phyloP scores from a whole-genome alignment of 2,113 vertebrate species.

The Pycnonotus jocosus region DNA sequence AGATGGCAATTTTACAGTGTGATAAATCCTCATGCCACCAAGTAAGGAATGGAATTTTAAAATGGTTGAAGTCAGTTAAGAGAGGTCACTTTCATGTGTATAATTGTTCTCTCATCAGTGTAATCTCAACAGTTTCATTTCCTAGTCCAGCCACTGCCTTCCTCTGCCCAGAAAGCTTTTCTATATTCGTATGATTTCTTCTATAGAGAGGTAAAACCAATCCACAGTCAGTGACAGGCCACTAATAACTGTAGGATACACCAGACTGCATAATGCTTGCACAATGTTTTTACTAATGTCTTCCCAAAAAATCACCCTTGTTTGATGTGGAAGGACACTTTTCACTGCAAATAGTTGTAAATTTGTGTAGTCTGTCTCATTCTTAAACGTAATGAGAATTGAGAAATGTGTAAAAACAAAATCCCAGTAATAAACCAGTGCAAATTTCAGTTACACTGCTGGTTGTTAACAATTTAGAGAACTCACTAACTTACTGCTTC shows the following conservation, averaged over 20 bases:
- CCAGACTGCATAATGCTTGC: not conserved
- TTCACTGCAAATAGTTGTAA: not conserved
- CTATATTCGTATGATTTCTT: not conserved
- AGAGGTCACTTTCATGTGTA: not conserved
- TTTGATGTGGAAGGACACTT: not conserved
- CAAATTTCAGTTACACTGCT: not conserved
- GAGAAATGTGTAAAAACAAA: not conserved
- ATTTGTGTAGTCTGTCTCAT: not conserved
- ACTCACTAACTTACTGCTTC: not conserved
- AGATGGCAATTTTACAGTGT: not conserved
- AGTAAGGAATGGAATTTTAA: not conserved
- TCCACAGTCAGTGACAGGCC: not conserved
- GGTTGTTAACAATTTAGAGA: not conserved
- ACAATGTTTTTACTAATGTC: not conserved
- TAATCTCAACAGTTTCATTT: not conserved
- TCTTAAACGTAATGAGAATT: not conserved
- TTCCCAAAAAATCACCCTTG: fast-evolving
- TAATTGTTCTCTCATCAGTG: not conserved
- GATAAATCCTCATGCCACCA: not conserved
- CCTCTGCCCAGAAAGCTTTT: not conserved
- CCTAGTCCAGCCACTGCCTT: not conserved
- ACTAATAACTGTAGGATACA: not conserved
- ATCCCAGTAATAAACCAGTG: not conserved
- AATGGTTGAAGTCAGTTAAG: not conserved
- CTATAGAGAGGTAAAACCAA: not conserved